Evolutionary conservation across 2,797 vertebrate genomes (phyloP).

Genomic region (Orestias chungarensis): DNA sequence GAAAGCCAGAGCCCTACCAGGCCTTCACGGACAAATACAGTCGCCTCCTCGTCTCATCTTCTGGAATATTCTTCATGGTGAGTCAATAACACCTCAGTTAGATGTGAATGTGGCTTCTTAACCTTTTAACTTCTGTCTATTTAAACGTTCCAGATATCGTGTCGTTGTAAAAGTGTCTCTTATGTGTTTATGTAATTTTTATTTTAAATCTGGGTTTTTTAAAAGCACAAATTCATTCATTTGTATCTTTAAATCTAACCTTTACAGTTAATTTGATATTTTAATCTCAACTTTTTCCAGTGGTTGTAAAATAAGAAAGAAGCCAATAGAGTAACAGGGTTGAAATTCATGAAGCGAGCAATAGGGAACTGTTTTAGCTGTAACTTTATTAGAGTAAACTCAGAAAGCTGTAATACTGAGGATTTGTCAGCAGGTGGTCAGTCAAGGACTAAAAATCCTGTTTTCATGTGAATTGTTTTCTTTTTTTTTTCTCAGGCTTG

Average conservation of each 20-base stretch:
- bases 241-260: not conserved
- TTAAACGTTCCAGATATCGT: not conserved
- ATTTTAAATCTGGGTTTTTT: no score
- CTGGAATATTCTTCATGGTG: slow-evolving; percentile 98
- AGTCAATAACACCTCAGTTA: slow-evolving; percentile 10
- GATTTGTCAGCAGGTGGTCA: not conserved
- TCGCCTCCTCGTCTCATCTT: slow-evolving; percentile 91
- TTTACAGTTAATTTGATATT: not conserved
- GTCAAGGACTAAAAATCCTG: not conserved
- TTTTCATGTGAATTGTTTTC: not conserved
- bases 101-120: not conserved
- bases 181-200: no score
- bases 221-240: not conserved
- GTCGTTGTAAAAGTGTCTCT: not conserved
- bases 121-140: not conserved
- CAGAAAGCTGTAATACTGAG: not conserved
- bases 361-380: no score
- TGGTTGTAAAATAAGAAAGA: no score
- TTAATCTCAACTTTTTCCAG: no score
- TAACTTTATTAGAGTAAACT: no score
- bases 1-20: slow-evolving; percentile 94
- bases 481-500: not conserved
- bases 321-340: no score
- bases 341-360: no score
- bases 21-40: slow-evolving; percentile 95